phyloP scores from a whole-genome alignment of 2,797 vertebrate species.

The Sciurus vulgaris region DNA sequence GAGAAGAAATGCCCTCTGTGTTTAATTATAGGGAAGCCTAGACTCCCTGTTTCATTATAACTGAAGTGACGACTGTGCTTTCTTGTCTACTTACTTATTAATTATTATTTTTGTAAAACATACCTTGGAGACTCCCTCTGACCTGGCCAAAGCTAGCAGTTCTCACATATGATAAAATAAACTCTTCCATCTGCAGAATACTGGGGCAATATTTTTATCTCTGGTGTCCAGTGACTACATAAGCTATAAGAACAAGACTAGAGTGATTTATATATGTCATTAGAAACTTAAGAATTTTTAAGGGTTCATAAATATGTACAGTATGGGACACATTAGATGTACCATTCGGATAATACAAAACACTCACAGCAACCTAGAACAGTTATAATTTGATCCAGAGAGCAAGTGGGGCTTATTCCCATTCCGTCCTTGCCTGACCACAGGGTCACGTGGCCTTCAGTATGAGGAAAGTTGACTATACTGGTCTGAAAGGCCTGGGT shows the following conservation, averaged over 20 bases:
- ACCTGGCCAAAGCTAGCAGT: slow-evolving; percentile 50
- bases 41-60: not conserved
- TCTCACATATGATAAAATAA: slow-evolving; percentile 70
- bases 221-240: slow-evolving; percentile 27
- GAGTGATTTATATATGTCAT: slow-evolving; percentile 58
- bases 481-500: not conserved
- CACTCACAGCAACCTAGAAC: slow-evolving; percentile 24
- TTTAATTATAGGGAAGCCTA: not conserved
- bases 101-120: not conserved
- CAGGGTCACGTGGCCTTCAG: not conserved
- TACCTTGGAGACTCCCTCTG: slow-evolving; percentile 6
- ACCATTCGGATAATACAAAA: slow-evolving; percentile 67
- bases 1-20: not conserved
- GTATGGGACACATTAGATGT: slow-evolving; percentile 66
- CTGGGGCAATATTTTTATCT: slow-evolving; percentile 64
- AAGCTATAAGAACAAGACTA: slow-evolving; percentile 37
- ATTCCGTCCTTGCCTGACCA: not conserved
- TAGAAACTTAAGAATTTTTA: slow-evolving; percentile 65
- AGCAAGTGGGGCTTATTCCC: not conserved
- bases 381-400: slow-evolving; percentile 59
- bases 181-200: slow-evolving; percentile 66
- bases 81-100: not conserved
- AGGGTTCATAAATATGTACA: slow-evolving; percentile 56
- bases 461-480: rapidly evolving
- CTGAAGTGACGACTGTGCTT: not conserved